phyloP scores from a whole-genome alignment of 2,888 invertebrate species.

The Fragum fragum region DNA sequence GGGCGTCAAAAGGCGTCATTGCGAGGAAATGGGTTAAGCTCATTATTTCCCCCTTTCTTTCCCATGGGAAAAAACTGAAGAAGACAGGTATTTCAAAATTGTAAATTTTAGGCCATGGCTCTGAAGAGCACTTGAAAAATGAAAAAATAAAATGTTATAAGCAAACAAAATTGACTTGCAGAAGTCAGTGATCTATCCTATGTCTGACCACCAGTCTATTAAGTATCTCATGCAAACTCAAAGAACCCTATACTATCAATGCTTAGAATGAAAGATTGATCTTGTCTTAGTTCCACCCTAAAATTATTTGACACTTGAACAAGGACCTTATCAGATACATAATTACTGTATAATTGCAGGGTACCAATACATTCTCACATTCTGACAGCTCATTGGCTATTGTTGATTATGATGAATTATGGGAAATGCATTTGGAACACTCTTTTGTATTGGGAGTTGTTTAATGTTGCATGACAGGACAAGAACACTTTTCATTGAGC shows the following conservation, averaged over 20 bases:
- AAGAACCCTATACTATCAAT: background rate
- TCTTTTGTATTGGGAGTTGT: constrained; percentile 14
- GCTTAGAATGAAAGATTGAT: background rate
- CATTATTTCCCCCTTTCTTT: too few species aligned
- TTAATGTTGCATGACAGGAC: constrained; percentile 28
- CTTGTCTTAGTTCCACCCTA: background rate
- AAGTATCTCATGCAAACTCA: background rate
- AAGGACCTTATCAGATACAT: constrained; percentile 14
- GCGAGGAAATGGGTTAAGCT: too few species aligned
- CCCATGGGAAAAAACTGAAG: too few species aligned
- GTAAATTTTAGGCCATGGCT: too few species aligned
- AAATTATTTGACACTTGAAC: constrained; percentile 25
- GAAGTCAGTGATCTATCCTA: too few species aligned
- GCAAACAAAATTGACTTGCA: too few species aligned
- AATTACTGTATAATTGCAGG: constrained; percentile 32
- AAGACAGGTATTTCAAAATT: too few species aligned
- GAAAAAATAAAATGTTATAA: too few species aligned
- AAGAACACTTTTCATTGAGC: constrained; percentile 24
- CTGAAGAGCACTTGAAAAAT: too few species aligned
- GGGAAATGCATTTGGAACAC: constrained; percentile 27
- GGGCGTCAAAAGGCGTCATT: too few species aligned
- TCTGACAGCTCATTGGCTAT: constrained; percentile 28
- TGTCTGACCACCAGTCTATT: too few species aligned
- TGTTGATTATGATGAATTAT: constrained; percentile 27
- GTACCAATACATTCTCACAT: constrained; percentile 27